phyloP scores from a whole-genome alignment of 2,888 invertebrate species.

The Odontothrips loti region DNA sequence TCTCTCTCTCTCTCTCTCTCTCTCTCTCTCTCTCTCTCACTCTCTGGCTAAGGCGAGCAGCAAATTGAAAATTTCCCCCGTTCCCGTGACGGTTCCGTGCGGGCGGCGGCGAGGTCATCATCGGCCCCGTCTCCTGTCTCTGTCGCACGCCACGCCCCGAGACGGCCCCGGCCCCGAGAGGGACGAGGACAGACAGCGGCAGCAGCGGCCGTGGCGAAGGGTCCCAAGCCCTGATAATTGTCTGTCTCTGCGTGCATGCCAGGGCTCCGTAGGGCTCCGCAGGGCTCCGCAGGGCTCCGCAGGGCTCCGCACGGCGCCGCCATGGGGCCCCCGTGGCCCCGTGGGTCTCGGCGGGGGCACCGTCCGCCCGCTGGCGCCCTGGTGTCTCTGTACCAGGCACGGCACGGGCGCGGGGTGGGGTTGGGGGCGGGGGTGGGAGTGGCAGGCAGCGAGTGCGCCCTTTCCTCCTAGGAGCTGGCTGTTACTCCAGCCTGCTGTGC shows the following conservation, averaged over 20 bases:
- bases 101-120: too few relatives aligned
- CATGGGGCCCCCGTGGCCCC: neutral
- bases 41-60: too few relatives aligned
- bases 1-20: too few relatives aligned
- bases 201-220: neutral
- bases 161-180: neutral
- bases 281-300: neutral
- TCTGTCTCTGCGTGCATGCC: constrained; percentile 20
- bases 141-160: neutral
- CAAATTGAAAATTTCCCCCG: constrained; percentile 1
- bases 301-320: neutral
- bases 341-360: neutral
- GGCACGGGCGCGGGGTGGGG: neutral
- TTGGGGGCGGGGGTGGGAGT: neutral
- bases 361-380: neutral
- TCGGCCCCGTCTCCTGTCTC: too few relatives aligned
- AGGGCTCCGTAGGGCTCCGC: neutral
- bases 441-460: neutral
- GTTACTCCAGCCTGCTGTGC: neutral
- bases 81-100: neutral
- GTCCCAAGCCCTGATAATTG: neutral
- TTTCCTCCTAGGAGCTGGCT: neutral
- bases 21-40: too few relatives aligned
- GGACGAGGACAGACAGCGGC: neutral
- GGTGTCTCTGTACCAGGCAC: neutral